Evolutionary conservation across 2,888 invertebrate species (phyloP), one percentile per base, ranked within the genome.

Genomic region (Eupithecia exiguata): DNA sequence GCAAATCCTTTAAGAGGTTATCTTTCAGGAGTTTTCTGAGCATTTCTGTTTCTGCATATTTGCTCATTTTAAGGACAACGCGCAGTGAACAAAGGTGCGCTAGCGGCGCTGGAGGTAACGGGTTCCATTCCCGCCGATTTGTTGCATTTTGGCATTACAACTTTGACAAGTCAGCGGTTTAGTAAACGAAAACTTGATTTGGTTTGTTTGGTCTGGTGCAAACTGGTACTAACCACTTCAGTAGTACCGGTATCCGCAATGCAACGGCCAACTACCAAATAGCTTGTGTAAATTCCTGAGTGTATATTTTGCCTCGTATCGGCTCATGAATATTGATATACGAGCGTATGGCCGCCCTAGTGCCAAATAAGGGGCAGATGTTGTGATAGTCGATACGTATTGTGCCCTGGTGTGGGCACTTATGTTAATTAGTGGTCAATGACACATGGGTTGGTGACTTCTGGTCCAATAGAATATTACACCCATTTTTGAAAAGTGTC

Each of bases 1-100:
- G 71, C 71, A 74, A 79, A 77, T 76, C 75, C 77, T 75, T 77
- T 74, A 38, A 71, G 71, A 75, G 75, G 66, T 72, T 76, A 74
- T 74, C 72, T 74, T 58, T 77, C 70, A 75, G 77, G 71, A 75
- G 75, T 79, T 76, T 72, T 72, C 63, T 74, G 62, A 73, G 74
- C 72, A n/a, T n/a, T n/a, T n/a, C n/a, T n/a, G n/a, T n/a, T n/a
- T n/a, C n/a, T n/a, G n/a, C n/a, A n/a, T 77, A 78, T 73, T 74
- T 67, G 71, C 76, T 71, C 74, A 76, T 78, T 76, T 74, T 30
- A 30, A 30, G 4, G 30, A 30, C 30, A 4, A 30, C 30, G 30
- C 30, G 30, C n/a, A n/a, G n/a, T n/a, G n/a, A n/a, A n/a, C n/a
- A n/a, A n/a, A n/a, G n/a, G n/a, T n/a, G n/a, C n/a, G n/a, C n/a